These are phyloP conservation scores for Lethocerus indicus DNA, from an alignment of 1,140 invertebrate species.

Conservation along the genomic window DNA sequence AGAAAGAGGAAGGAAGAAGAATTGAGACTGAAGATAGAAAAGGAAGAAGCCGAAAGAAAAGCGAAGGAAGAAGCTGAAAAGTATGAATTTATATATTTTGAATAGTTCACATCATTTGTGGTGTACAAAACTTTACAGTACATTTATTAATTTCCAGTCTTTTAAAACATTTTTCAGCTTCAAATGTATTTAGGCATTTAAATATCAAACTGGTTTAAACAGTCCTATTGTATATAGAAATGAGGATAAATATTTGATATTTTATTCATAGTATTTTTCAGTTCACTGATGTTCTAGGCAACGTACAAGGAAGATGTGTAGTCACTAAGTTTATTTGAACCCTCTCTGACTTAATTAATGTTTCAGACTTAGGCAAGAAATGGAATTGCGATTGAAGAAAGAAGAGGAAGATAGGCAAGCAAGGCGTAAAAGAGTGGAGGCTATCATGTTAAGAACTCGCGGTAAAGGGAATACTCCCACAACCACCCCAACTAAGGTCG, in stretches of 20 bases:
- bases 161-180: no score
- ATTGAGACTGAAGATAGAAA: constrained; percentile 45
- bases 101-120: background rate
- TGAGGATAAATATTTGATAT: no score
- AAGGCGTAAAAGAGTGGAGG: constrained; percentile 59
- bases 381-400: constrained; percentile 51
- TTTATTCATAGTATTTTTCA: no score
- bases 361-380: constrained; percentile 49
- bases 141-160: background rate
- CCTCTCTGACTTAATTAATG: no score
- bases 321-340: no score
- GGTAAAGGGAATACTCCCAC: constrained; percentile 26
- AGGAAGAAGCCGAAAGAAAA: constrained; percentile 57
- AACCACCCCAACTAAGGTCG: constrained; percentile 19
- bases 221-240: no score
- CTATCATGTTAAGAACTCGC: constrained; percentile 65
- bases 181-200: no score
- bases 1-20: constrained; percentile 42
- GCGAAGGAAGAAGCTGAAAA: constrained; percentile 60
- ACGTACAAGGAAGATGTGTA: no score
- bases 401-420: constrained; percentile 65
- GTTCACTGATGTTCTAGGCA: no score
- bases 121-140: background rate
- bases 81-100: no score
- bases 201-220: no score